phyloP scores from a whole-genome alignment of 1,140 invertebrate genomes.

The Brevipalpus yothersi region DNA sequence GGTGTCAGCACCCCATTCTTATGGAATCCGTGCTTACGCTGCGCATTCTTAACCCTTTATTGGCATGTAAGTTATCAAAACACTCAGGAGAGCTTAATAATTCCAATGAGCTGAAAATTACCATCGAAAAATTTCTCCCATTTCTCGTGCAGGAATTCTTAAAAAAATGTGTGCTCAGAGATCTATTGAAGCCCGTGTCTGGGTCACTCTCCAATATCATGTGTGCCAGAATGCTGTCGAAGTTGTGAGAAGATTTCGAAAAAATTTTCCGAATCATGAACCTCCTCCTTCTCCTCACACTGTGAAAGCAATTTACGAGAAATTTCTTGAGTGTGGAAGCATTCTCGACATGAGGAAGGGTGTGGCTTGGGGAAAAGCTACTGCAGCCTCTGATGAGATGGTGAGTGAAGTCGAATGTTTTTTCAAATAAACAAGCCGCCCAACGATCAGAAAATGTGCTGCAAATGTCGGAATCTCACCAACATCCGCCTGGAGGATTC shows the following conservation, averaged over 20 bases:
- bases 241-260: neutral
- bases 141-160: too few relatives aligned
- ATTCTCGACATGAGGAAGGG: neutral
- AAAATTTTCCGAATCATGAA: neutral
- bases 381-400: neutral
- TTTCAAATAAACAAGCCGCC: neutral
- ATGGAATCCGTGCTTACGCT: too few relatives aligned
- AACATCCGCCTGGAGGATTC: neutral
- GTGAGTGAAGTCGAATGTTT: neutral
- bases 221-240: neutral
- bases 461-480: neutral
- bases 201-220: too few relatives aligned
- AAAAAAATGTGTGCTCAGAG: too few relatives aligned
- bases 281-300: neutral
- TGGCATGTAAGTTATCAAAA: too few relatives aligned
- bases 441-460: neutral
- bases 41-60: too few relatives aligned
- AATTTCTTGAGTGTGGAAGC: neutral
- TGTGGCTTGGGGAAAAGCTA: neutral
- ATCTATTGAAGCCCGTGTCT: too few relatives aligned
- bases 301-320: neutral
- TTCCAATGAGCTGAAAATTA: too few relatives aligned
- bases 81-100: too few relatives aligned
- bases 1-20: too few relatives aligned
- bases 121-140: too few relatives aligned